These are phyloP conservation scores for Agraylea sexmaculata DNA, from an alignment of 1,140 invertebrate genomes.

Conservation along the genomic window DNA sequence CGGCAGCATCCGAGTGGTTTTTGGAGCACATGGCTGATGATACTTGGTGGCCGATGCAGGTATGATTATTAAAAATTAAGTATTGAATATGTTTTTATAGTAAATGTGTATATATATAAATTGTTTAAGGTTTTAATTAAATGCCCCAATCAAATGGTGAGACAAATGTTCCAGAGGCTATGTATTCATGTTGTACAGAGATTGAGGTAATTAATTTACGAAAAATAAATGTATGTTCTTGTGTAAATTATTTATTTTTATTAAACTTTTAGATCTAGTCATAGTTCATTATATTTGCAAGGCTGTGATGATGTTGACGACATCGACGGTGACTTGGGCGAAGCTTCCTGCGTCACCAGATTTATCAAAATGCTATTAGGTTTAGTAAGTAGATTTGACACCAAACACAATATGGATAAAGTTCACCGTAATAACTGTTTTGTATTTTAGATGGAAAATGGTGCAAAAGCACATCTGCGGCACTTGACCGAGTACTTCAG, in stretches of 20 bases:
- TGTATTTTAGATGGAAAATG: constrained; percentile 67
- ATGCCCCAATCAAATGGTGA: constrained; percentile 90
- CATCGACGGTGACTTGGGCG: constrained; percentile 55
- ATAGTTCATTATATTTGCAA: constrained; percentile 61
- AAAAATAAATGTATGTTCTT: constrained; percentile 10
- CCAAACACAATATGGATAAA: not conserved
- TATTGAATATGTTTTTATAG: not conserved
- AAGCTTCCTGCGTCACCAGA: constrained; percentile 79
- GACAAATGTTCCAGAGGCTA: constrained; percentile 87
- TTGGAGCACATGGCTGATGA: constrained; percentile 83
- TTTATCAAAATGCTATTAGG: constrained; percentile 84
- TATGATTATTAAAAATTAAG: constrained; percentile 20
- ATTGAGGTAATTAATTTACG: constrained; percentile 51
- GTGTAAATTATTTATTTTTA: constrained; percentile 5
- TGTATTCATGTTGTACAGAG: constrained; percentile 90
- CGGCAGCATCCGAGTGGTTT: constrained; percentile 85
- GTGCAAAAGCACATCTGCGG: constrained; percentile 71
- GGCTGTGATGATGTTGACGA: constrained; percentile 54
- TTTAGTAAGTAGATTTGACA: constrained; percentile 48
- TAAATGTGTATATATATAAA: constrained; percentile 7
- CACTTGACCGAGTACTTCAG: constrained; percentile 88
- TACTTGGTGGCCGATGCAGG: constrained; percentile 89
- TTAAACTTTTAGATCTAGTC: constrained; percentile 42
- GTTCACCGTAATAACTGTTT: not conserved
- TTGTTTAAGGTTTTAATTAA: constrained; percentile 66